phyloP scores from a whole-genome alignment of 2,888 invertebrate genomes.

The Julus scandinavius region DNA sequence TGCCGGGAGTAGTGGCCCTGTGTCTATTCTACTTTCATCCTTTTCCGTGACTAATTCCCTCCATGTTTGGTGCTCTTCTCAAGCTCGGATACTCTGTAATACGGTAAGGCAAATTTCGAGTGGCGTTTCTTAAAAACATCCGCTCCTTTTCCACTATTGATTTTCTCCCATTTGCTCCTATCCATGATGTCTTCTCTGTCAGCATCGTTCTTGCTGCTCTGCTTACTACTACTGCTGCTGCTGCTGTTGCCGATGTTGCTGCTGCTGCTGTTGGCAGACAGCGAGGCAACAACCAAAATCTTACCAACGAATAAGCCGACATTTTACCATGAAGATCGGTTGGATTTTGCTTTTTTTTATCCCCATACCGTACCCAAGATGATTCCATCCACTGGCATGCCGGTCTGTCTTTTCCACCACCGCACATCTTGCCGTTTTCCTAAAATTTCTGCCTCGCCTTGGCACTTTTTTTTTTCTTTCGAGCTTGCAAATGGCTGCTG shows the following conservation, averaged over 20 bases:
- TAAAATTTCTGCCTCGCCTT: slow-evolving; percentile 13
- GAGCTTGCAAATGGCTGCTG: slow-evolving; percentile 25
- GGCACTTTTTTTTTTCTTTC: background rate
- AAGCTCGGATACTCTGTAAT: slow-evolving; percentile 5
- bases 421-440: background rate
- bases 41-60: slow-evolving; percentile 20
- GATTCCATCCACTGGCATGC: background rate
- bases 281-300: slow-evolving; percentile 3
- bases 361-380: background rate
- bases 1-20: background rate
- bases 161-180: background rate
- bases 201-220: background rate
- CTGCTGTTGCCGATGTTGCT: background rate
- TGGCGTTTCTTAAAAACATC: background rate
- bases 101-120: slow-evolving; percentile 27
- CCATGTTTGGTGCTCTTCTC: background rate
- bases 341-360: background rate
- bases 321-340: background rate
- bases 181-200: slow-evolving; percentile 33
- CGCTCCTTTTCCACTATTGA: slow-evolving; percentile 33
- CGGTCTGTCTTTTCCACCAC: background rate
- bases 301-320: background rate
- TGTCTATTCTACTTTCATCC: background rate
- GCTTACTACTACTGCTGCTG: too few species aligned
- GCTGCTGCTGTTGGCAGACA: background rate